Evolutionary conservation across 2,113 vertebrate species (phyloP), one percentile per base, ranked within the genome.

Genomic region (Anser brachyrhynchus): DNA sequence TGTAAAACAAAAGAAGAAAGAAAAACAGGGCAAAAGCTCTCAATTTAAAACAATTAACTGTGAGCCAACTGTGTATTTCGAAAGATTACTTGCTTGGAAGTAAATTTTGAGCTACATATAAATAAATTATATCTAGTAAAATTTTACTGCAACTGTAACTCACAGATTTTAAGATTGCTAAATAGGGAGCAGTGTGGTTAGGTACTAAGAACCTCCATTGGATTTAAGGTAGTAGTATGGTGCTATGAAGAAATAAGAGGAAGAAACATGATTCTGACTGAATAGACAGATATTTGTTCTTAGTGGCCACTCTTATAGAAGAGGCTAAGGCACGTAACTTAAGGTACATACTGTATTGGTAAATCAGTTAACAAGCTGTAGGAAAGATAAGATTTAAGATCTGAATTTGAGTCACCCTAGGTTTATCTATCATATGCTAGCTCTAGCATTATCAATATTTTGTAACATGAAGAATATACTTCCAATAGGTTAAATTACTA

Each of bases 41-140:
- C 33, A 44, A 52, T 75, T 90, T 71, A 72, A 92, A 86, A 93
- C 37, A 95, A 94, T 44, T 89, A 90, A 39, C 29, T 70, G 6
- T 92, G 58, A 94, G 18, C 2, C 16, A 86, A 28, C 9, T 86
- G 4, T 84, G 9, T 33, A 21, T 35, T 93, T 96, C 61, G 12
- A 57, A 65, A 87, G 3, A 67, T 37, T 19, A 7, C 2, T 62
- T 91, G 19, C 14, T 88, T n/a, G 23, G 29, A 61, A 96, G 77
- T 57, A 80, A 82, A 66, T 67, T 82, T 52, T 73, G 35, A 80
- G 64, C 26, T n/a, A 28, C 35, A 62, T 65, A 55, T 81, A 67
- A 85, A 90, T 26, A 46, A 85, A 39, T 10, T 44, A 58, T 10
- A 13, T 39, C 13, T 70, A 80, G 37, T 19, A 77, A 95, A 93